phyloP scores from a whole-genome alignment of 2,797 vertebrate genomes.

The Syndactyla subalaris region DNA sequence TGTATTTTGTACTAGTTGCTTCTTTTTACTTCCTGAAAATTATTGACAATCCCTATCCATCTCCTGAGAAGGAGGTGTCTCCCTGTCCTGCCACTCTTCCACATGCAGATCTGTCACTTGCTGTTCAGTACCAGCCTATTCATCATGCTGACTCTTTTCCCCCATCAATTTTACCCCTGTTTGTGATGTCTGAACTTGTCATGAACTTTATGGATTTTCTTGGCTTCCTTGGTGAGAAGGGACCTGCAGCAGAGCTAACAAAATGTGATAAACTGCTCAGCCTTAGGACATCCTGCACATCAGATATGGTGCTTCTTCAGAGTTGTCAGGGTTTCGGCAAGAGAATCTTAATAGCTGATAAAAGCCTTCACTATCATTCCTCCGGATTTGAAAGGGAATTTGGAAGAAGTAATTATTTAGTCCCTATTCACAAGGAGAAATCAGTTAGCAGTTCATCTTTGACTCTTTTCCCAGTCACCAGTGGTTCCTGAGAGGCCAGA shows the following conservation, averaged over 20 bases:
- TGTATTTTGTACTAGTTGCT: not conserved
- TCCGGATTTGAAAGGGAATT: not conserved
- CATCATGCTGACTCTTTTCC: slow-evolving; percentile 63
- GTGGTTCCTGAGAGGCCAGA: not conserved
- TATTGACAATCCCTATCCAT: slow-evolving; percentile 74
- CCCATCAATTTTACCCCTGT: slow-evolving; percentile 60
- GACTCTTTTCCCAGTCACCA: not conserved
- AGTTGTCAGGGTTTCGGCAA: not conserved
- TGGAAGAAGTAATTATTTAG: not conserved
- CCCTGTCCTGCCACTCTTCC: slow-evolving; percentile 64
- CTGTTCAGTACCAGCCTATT: slow-evolving; percentile 60
- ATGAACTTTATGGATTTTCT: slow-evolving; percentile 43
- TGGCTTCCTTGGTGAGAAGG: not conserved
- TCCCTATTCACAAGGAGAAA: not conserved
- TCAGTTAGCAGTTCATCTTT: not conserved
- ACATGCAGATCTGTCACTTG: slow-evolving; percentile 58
- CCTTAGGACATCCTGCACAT: not conserved
- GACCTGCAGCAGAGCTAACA: not conserved
- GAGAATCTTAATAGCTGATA: not conserved
- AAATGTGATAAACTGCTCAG: not conserved
- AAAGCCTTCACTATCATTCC: not conserved
- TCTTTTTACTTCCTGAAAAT: slow-evolving; percentile 44
- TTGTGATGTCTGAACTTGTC: slow-evolving; percentile 60
- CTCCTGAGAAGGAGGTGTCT: slow-evolving; percentile 60
- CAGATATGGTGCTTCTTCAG: not conserved